Conservation (phyloP, 2,888 invertebrate species). For the Criorhina ranunculi region DNA sequence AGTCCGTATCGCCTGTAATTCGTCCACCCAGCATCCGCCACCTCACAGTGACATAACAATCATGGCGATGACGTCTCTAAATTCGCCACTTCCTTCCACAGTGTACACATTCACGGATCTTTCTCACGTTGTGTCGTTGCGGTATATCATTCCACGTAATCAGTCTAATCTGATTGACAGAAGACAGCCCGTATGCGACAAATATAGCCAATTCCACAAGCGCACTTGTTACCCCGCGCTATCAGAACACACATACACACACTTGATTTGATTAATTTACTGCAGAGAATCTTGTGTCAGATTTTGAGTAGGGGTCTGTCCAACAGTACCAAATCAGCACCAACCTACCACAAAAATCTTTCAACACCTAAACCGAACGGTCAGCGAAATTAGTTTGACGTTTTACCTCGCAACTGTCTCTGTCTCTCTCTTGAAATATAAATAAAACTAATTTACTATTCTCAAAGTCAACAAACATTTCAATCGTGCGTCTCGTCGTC, state of each 20-base stretch:
- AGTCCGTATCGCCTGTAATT: background rate
- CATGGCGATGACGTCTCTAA: constrained; percentile 1
- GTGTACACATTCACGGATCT: constrained; percentile 43
- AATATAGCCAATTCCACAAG: constrained; percentile 69
- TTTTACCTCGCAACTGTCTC: background rate
- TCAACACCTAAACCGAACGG: constrained; percentile 58
- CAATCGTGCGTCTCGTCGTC: constrained; percentile 31
- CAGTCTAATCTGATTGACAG: constrained; percentile 74
- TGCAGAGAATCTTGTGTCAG: constrained; percentile 62
- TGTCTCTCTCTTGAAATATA: constrained; percentile 3
- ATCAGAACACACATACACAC: constrained; percentile 5
- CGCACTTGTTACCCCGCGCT: constrained; percentile 6
- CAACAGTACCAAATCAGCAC: constrained; percentile 35
- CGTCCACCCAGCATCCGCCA: constrained; percentile 9
- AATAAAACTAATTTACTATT: constrained; percentile 36
- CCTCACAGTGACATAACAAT: constrained; percentile 1
- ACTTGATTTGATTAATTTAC: constrained; percentile 61
- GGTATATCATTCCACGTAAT: constrained; percentile 71
- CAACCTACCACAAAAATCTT: constrained; percentile 53
- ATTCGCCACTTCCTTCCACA: constrained; percentile 3
- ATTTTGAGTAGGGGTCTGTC: constrained; percentile 66
- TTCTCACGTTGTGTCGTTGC: constrained; percentile 63
- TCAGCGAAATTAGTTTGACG: constrained; percentile 40
- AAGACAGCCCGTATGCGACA: constrained; percentile 68
- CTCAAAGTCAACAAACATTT: constrained; percentile 60